Conservation (phyloP, 2,113 vertebrate species). For the Ginglymostoma cirratum region DNA sequence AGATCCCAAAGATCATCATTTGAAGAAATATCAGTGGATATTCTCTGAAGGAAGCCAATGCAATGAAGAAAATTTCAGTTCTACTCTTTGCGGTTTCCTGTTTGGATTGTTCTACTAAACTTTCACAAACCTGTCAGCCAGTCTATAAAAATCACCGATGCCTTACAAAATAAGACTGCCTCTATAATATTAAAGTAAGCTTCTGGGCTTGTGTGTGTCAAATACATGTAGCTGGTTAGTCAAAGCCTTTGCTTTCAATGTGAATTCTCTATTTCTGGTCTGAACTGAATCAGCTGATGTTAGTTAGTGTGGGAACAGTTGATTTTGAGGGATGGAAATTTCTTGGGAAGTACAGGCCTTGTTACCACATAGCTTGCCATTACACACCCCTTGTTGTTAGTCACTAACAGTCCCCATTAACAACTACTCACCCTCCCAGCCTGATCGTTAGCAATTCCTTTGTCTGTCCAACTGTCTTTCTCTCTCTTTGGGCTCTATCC, state of each 20-base stretch:
- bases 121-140: slow-evolving; percentile 49
- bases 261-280: background rate
- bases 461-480: no score
- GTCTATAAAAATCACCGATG: slow-evolving; percentile 52
- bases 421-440: no score
- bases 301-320: background rate
- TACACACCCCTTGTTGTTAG: no score
- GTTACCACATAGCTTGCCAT: no score
- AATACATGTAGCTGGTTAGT: background rate
- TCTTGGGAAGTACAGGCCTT: background rate
- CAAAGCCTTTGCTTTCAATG: background rate
- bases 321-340: background rate
- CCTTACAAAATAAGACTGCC: slow-evolving; percentile 48
- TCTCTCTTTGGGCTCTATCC: no score
- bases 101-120: slow-evolving; percentile 52
- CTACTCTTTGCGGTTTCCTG: slow-evolving; percentile 51
- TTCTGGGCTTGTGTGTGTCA: background rate
- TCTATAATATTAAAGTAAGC: slow-evolving; percentile 41
- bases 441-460: no score
- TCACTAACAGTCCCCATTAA: no score
- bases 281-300: background rate
- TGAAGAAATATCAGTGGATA: background rate
- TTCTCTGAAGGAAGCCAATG: background rate
- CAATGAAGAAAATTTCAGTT: background rate
- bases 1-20: background rate